Evolutionary conservation across 2,113 vertebrate species (phyloP), one percentile per base, ranked within the genome.

Genomic region (Grammomys dolichurus): DNA sequence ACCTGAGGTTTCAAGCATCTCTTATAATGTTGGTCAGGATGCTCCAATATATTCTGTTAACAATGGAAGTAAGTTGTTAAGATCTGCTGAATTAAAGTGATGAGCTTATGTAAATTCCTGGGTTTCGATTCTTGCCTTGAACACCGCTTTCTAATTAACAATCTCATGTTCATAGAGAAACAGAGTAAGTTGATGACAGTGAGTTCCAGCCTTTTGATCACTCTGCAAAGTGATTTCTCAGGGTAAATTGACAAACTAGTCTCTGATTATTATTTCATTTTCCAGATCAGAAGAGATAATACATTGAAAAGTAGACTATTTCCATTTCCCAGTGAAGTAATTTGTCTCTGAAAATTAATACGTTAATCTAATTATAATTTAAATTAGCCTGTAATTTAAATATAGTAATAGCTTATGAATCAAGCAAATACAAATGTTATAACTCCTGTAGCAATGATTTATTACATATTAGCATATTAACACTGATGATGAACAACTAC

Each of bases 331-430:
- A 26, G 9, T 85, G 81, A 89, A 84, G 36, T 26, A 89, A 90
- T 89, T 94, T 89, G 87, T 69, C 90, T 69, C 90, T 87, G 36
- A 58, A 87, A 95, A 91, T 91, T 70, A 78, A 91, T 76, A 94
- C 96, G 84, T 69, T 87, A 36, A 91, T 87, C 48, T 87, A 28
- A 93, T 91, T 87, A 58, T 84, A 69, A 84, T 93, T 90, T 89
- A 40, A n/a, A 87, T 95, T 86, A 82, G 78, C 82, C 56, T 51
- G 54, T 73, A 87, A 85, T 46, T 81, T 86, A 72, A 87, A 36
- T 78, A 73, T 11, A 69, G 36, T 36, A 67, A 87, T 82, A 87
- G 86, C 70, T 93, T 28, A 63, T 54, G 77, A 78, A 69, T 87
- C 82, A 87, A 56, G 43, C 24, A 72, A 60, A 96, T 0, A 33